Percentiles rank a stretch among this genome's conserved stretches.
phyloP scores from a whole-genome alignment of 2,888 invertebrate species.

The Hetaerina titia region DNA sequence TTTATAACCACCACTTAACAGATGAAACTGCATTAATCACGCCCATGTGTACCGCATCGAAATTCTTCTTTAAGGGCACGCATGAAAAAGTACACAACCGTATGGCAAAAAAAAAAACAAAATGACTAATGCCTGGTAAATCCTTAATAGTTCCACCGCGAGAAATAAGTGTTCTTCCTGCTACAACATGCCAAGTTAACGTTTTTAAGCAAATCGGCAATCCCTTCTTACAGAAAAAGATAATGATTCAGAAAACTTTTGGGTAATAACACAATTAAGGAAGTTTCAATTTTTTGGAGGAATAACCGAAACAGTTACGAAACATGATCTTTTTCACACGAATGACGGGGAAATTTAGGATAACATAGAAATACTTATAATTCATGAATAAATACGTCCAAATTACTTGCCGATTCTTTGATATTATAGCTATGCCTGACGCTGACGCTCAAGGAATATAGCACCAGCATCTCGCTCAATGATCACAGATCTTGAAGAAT shows the following conservation, averaged over 20 bases:
- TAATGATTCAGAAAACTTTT: not conserved
- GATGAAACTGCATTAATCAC: not conserved
- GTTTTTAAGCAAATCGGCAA: not conserved
- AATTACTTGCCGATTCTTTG: no score
- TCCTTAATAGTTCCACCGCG: not conserved
- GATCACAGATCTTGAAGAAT: no score
- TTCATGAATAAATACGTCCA: no score
- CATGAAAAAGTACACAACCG: not conserved
- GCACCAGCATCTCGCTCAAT: no score
- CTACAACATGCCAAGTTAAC: not conserved
- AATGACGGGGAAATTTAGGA: no score
- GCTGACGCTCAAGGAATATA: no score
- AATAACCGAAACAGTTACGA: no score
- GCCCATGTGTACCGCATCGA: not conserved
- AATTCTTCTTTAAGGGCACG: not conserved
- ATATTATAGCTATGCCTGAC: no score
- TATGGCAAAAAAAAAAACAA: not conserved
- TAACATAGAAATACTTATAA: no score
- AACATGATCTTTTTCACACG: no score
- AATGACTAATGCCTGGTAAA: not conserved
- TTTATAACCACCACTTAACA: conserved; percentile 15
- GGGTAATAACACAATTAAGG: not conserved
- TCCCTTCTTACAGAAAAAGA: not conserved
- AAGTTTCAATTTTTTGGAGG: not conserved
- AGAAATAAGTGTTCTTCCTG: not conserved